Evolutionary conservation across 92 coral and sea anemone genomes (phyloP).

Genomic region (Porites cylindrica): DNA sequence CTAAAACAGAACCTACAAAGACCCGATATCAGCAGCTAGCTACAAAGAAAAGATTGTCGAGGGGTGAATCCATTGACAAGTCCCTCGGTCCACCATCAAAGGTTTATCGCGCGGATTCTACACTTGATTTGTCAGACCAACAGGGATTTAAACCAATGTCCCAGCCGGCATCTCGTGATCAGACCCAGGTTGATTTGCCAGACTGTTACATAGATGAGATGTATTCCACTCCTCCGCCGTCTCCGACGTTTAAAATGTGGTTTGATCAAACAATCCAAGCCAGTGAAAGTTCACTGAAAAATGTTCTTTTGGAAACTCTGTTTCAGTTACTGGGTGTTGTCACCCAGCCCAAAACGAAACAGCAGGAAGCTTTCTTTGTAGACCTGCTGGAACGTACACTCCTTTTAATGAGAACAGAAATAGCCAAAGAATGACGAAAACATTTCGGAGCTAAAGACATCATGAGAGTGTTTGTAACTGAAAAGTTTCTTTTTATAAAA

Average conservation of each 20-base stretch:
- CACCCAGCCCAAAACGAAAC: conserved; percentile 44
- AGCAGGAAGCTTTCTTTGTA: conserved; percentile 43
- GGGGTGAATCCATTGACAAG: background rate
- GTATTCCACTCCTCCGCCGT: conserved; percentile 39
- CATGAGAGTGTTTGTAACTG: conserved; percentile 3
- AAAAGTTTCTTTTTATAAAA: conserved; percentile 47
- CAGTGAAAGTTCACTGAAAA: conserved; percentile 15
- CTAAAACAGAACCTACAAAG: background rate
- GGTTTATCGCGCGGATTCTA: background rate
- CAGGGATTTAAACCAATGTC: too few relatives aligned
- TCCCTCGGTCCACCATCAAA: conserved; percentile 6
- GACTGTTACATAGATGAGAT: conserved; percentile 16
- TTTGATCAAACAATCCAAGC: conserved; percentile 6
- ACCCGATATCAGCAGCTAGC: background rate
- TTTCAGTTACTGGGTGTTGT: conserved; percentile 39
- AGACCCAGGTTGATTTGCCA: background rate
- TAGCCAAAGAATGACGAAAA: background rate
- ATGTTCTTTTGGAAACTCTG: conserved; percentile 37
- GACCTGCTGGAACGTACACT: conserved; percentile 43
- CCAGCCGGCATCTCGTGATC: background rate
- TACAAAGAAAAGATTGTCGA: conserved; percentile 10
- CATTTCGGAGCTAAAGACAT: too few relatives aligned
- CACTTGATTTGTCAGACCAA: background rate
- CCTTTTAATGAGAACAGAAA: conserved; percentile 27
- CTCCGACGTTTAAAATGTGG: conserved; percentile 36